Conservation (phyloP, 2,113 vertebrate genomes). For the Coreoperca whiteheadi region DNA sequence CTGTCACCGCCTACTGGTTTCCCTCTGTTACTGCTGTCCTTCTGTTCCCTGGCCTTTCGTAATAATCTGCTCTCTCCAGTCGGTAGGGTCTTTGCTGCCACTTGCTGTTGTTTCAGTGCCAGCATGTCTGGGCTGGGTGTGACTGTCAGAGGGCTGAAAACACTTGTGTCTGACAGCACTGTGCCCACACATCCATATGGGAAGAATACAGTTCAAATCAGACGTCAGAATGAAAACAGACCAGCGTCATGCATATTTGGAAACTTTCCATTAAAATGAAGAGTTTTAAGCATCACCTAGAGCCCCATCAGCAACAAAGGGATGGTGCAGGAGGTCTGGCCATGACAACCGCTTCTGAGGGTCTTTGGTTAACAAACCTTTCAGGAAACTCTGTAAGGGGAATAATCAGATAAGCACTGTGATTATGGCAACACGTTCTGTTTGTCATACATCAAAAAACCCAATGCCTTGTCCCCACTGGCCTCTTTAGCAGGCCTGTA, state of each 20-base stretch:
- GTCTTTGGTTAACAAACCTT: constrained; percentile 95
- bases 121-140: constrained; percentile 87
- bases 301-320: constrained; percentile 92
- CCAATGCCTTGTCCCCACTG: neutral
- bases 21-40: constrained; percentile 74
- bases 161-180: constrained; percentile 85
- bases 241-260: neutral
- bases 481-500: neutral
- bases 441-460: neutral
- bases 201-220: neutral
- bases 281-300: constrained; percentile 83
- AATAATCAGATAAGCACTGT: constrained; percentile 12
- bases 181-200: constrained; percentile 9
- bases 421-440: neutral
- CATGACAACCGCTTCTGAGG: constrained; percentile 91
- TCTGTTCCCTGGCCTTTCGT: constrained; percentile 83
- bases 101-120: constrained; percentile 89
- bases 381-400: constrained; percentile 91
- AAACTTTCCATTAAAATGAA: neutral
- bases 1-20: constrained; percentile 68
- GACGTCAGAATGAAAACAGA: neutral
- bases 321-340: constrained; percentile 93
- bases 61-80: constrained; percentile 85
- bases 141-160: constrained; percentile 89
- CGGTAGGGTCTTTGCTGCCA: constrained; percentile 78